Evolutionary conservation across 1,140 invertebrate genomes (phyloP).

Genomic region (Orchestia grillus): DNA sequence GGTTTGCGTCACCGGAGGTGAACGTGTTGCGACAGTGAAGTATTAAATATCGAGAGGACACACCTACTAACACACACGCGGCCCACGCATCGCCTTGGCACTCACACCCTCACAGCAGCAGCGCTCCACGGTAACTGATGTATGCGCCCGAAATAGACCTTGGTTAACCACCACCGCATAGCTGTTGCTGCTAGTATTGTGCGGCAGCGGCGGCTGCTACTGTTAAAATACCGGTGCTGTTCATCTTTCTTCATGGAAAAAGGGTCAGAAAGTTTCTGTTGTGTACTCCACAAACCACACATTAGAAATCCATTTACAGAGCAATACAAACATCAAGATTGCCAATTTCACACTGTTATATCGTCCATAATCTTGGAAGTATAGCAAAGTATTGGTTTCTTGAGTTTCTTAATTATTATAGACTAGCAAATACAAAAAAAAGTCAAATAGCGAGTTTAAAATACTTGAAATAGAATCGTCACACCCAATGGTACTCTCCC

Average conservation of each 20-base stretch:
- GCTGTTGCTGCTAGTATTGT: not conserved
- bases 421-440: too few species aligned
- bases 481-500: too few species aligned
- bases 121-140: not conserved
- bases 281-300: too few species aligned
- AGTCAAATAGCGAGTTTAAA: too few species aligned
- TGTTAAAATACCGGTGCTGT: not conserved
- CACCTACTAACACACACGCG: conserved; percentile 47
- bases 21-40: conserved; percentile 33
- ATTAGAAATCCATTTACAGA: too few species aligned
- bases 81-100: not conserved
- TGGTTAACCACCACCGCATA: not conserved
- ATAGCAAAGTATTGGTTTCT: too few species aligned
- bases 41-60: conserved; percentile 51
- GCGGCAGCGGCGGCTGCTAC: not conserved
- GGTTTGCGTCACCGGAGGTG: conserved; percentile 3
- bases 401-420: too few species aligned
- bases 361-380: too few species aligned
- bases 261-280: too few species aligned
- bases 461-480: too few species aligned
- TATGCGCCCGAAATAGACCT: not conserved
- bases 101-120: not conserved
- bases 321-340: too few species aligned
- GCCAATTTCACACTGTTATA: too few species aligned
- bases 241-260: not conserved